Evolutionary conservation across 2,888 invertebrate species (phyloP).

Genomic region (Melieria crassipennis): DNA sequence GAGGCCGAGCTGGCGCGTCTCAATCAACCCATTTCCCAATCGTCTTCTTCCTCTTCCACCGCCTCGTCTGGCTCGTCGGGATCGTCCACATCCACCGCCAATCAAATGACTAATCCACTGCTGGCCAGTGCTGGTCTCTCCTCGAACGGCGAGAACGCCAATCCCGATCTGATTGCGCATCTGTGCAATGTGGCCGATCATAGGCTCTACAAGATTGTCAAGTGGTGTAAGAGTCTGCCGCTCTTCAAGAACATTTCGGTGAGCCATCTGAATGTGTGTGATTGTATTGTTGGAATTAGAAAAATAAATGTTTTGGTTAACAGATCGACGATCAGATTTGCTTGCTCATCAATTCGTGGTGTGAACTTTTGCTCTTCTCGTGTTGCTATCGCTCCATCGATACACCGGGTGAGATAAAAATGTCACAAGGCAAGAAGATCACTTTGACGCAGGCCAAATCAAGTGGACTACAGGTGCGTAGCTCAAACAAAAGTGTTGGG

Average conservation of each 20-base stretch:
- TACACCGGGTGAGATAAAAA: constrained; percentile 88
- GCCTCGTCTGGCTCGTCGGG: constrained; percentile 49
- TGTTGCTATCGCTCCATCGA: constrained; percentile 94
- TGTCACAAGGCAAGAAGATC: constrained; percentile 67
- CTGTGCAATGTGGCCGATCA: constrained; percentile 95
- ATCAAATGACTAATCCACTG: constrained; percentile 68
- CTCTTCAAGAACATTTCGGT: constrained; percentile 96
- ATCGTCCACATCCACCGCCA: constrained; percentile 36
- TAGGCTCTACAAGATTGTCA: constrained; percentile 94
- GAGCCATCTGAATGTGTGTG: constrained; percentile 56
- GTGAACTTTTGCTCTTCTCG: constrained; percentile 89
- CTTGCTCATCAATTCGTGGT: constrained; percentile 97
- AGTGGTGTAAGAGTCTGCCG: constrained; percentile 98
- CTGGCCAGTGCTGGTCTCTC: constrained; percentile 69
- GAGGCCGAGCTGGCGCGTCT: constrained; percentile 80
- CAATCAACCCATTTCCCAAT: constrained; percentile 66
- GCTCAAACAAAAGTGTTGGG: background rate
- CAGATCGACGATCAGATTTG: constrained; percentile 98
- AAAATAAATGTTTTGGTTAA: constrained; percentile 40
- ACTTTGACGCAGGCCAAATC: constrained; percentile 64
- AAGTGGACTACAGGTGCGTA: constrained; percentile 69
- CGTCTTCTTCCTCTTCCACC: constrained; percentile 46
- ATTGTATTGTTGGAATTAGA: background rate
- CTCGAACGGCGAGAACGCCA: constrained; percentile 71
- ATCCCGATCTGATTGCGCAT: constrained; percentile 87